A percentile compares a stretch with the other conserved stretches of the same genome.
These are phyloP conservation scores for Chrysopilus asiliformis DNA, from an alignment of 2,888 invertebrate species.

Conservation along the genomic window DNA sequence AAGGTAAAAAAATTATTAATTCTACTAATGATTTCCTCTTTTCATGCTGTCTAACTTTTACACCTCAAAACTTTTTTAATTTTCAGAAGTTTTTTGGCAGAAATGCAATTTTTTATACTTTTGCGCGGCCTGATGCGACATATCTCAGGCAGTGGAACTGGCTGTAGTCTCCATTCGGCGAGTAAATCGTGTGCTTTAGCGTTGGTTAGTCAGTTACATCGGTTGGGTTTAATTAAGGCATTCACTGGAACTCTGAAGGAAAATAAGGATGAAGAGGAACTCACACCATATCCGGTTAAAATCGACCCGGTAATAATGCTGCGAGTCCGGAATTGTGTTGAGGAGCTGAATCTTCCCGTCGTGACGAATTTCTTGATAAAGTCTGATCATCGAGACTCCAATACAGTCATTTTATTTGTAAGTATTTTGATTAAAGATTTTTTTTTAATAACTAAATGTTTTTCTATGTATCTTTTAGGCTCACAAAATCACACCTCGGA, in stretches of 20 bases:
- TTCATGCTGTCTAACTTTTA: too few species aligned
- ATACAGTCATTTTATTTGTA: slow-evolving; percentile 23
- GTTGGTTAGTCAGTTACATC: slow-evolving; percentile 84
- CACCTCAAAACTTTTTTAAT: too few species aligned
- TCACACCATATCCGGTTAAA: slow-evolving; percentile 66
- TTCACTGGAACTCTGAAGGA: slow-evolving; percentile 73
- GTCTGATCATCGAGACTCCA: slow-evolving; percentile 19
- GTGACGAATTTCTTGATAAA: slow-evolving; percentile 21
- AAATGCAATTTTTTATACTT: slow-evolving; percentile 79
- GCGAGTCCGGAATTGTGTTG: slow-evolving; percentile 42
- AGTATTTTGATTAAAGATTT: slow-evolving; percentile 10
- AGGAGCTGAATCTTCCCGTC: slow-evolving; percentile 23
- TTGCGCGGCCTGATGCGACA: slow-evolving; percentile 71
- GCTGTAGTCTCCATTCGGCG: slow-evolving; percentile 92
- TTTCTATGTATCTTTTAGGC: too few species aligned
- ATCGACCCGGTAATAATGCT: slow-evolving; percentile 56
- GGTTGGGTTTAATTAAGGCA: slow-evolving; percentile 84
- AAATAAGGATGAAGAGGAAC: slow-evolving; percentile 56
- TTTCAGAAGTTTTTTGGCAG: slow-evolving; percentile 84
- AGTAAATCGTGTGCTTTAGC: slow-evolving; percentile 95
- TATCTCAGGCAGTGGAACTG: slow-evolving; percentile 77
- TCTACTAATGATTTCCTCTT: too few species aligned
- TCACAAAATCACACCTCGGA: too few species aligned
- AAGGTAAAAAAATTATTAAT: too few species aligned
- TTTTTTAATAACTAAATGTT: too few species aligned